These are phyloP conservation scores for Asbolus verrucosus DNA, from an alignment of 1,140 invertebrate species.

Conservation along the genomic window DNA sequence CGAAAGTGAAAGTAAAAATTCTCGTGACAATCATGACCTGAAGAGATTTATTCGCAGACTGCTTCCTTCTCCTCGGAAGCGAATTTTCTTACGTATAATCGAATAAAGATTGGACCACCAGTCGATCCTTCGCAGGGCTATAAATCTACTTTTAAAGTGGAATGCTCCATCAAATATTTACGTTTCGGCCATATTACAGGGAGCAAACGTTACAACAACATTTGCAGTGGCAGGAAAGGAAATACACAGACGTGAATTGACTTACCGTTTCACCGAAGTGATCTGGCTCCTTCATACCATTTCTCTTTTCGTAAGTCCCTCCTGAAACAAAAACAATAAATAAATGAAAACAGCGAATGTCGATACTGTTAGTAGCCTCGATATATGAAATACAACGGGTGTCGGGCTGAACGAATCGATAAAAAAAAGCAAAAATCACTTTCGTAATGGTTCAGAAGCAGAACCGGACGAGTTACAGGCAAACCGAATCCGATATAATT, in stretches of 20 bases:
- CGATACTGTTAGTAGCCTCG: background rate
- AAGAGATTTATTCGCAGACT: background rate
- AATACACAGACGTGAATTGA: too few relatives aligned
- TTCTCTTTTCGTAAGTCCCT: slow-evolving; percentile 73
- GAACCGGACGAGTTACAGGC: background rate
- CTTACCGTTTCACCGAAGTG: slow-evolving; percentile 73
- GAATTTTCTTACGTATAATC: background rate
- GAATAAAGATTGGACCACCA: background rate
- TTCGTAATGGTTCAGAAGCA: background rate
- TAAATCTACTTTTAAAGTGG: background rate
- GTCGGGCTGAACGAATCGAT: slow-evolving; percentile 8
- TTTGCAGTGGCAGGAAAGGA: too few relatives aligned
- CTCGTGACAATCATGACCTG: background rate
- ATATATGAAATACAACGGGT: background rate
- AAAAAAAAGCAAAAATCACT: background rate
- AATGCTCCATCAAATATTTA: slow-evolving; percentile 13
- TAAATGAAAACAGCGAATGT: too few relatives aligned
- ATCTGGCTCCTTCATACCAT: slow-evolving; percentile 79
- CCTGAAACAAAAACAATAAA: slow-evolving; percentile 66
- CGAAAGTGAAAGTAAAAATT: too few relatives aligned
- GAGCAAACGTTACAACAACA: too few relatives aligned
- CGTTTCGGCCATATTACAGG: too few relatives aligned
- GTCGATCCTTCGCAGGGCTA: too few relatives aligned
- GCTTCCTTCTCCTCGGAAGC: too few relatives aligned
- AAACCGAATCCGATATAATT: slow-evolving; percentile 7